Evolutionary conservation across 2,797 vertebrate genomes (phyloP).

Genomic region (Sparidentex hasta): DNA sequence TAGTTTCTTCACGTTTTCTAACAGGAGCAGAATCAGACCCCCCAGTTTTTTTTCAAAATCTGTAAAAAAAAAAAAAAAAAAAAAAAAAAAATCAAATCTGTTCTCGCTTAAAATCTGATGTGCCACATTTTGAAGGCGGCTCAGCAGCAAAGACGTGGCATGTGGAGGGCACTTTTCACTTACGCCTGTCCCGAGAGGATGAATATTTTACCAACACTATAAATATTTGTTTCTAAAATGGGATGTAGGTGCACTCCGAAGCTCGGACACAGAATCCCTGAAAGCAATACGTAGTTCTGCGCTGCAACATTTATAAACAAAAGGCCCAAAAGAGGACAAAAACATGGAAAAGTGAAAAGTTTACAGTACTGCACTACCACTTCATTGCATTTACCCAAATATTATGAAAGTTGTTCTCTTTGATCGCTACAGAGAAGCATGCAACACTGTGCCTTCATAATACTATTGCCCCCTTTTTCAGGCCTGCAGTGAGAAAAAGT

Average conservation of each 20-base stretch:
- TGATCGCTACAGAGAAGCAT: constrained; percentile 72
- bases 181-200: background rate
- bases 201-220: constrained; percentile 24
- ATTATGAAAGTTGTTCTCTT: constrained; percentile 43
- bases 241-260: constrained; percentile 33
- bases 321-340: constrained; percentile 16
- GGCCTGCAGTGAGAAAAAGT: constrained; percentile 60
- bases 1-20: background rate
- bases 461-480: constrained; percentile 25
- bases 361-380: constrained; percentile 23
- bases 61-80: background rate
- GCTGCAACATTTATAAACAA: constrained; percentile 52
- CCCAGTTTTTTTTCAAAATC: constrained; percentile 13
- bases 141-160: background rate
- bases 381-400: constrained; percentile 26
- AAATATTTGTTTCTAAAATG: constrained; percentile 33
- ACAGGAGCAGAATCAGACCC: background rate
- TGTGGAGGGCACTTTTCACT: constrained; percentile 15
- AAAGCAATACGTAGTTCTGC: constrained; percentile 68
- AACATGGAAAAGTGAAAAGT: constrained; percentile 16
- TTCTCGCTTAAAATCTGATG: background rate
- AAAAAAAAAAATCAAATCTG: background rate
- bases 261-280: constrained; percentile 34
- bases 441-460: constrained; percentile 80
- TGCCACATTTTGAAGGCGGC: constrained; percentile 1